Evolutionary conservation across 2,888 invertebrate genomes (phyloP).

Genomic region (Ganaspis brasiliensis): DNA sequence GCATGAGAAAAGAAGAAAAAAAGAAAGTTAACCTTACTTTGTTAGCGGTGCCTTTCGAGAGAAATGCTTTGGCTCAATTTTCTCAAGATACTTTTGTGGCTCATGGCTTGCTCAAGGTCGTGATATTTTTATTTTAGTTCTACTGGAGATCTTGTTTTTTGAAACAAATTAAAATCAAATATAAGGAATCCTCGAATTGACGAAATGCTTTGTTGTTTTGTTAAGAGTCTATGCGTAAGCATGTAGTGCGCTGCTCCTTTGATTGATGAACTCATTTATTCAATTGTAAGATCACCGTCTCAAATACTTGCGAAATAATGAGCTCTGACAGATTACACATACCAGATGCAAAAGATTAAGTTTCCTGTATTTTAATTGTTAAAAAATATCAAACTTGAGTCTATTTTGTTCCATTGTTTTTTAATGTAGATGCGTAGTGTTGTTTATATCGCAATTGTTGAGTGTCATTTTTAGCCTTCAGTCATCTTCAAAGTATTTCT

Average conservation of each 20-base stretch:
- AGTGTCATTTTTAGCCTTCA: neutral
- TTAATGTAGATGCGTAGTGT: neutral
- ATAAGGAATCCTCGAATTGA: neutral
- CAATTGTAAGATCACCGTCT: constrained; percentile 42
- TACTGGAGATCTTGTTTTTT: neutral
- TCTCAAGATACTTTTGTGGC: constrained; percentile 36
- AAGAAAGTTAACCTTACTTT: constrained; percentile 41
- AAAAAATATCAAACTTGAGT: neutral
- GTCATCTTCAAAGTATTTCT: neutral
- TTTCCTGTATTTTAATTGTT: constrained; percentile 5
- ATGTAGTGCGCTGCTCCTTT: constrained; percentile 29
- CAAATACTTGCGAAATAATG: constrained; percentile 42
- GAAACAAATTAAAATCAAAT: neutral
- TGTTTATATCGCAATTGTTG: neutral
- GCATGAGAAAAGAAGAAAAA: neutral
- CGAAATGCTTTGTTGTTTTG: constrained; percentile 24
- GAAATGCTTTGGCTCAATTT: constrained; percentile 34
- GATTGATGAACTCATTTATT: constrained; percentile 44
- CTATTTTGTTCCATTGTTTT: neutral
- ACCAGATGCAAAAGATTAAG: constrained; percentile 23
- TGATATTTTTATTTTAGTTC: neutral
- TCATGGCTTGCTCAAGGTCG: constrained; percentile 40
- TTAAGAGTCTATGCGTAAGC: neutral
- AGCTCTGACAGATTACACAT: constrained; percentile 19
- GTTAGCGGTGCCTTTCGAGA: constrained; percentile 5